phyloP scores from a whole-genome alignment of 2,797 vertebrate species.

The Spinibarbus caldwelli region DNA sequence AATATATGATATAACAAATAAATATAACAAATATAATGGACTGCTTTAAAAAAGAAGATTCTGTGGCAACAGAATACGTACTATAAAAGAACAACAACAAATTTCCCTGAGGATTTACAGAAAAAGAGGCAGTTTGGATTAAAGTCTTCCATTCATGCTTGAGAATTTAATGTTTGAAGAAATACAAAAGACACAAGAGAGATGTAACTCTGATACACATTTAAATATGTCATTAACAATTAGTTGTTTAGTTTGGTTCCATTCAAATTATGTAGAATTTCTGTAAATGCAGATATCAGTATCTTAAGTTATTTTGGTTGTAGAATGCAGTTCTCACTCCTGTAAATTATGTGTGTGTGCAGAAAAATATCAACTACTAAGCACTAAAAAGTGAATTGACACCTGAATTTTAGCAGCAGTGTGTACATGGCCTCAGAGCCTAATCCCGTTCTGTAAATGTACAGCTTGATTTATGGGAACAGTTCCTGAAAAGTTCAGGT shows the following conservation, averaged over 20 bases:
- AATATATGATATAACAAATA: background rate
- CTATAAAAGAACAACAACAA: background rate
- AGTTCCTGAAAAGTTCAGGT: background rate
- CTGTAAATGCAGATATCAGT: background rate
- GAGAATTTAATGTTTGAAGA: background rate
- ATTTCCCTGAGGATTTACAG: background rate
- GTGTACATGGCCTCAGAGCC: too few species aligned
- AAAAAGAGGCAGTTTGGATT: background rate
- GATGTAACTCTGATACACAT: too few species aligned
- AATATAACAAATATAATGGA: background rate
- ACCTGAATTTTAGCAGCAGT: too few species aligned
- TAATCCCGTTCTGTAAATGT: background rate
- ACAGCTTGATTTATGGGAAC: background rate
- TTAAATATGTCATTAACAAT: too few species aligned
- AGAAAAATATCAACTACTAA: too few species aligned
- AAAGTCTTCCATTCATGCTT: background rate
- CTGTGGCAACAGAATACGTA: background rate
- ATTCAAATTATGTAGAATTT: too few species aligned
- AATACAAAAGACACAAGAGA: background rate
- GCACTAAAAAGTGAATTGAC: too few species aligned
- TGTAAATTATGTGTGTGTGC: too few species aligned
- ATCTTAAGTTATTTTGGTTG: too few species aligned
- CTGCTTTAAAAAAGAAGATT: background rate
- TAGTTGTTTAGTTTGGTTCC: too few species aligned
- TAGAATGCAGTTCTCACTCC: too few species aligned